These are phyloP conservation scores for Agrotis ipsilon DNA, from an alignment of 2,888 invertebrate genomes.

Conservation along the genomic window DNA sequence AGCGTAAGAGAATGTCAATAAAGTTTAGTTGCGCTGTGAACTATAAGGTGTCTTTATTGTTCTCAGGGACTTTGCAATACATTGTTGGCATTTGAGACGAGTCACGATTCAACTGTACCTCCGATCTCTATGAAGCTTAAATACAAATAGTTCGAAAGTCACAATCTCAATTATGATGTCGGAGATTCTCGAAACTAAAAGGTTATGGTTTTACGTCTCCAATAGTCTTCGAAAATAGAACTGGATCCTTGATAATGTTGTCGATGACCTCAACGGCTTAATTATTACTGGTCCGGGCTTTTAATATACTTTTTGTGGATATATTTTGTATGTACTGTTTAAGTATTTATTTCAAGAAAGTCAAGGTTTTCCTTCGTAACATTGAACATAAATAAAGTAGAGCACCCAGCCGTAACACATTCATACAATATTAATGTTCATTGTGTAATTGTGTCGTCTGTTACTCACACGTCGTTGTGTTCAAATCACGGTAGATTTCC, in stretches of 20 bases:
- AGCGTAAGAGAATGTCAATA: constrained; percentile 60
- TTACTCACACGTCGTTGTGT: constrained; percentile 51
- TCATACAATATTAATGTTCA: constrained; percentile 44
- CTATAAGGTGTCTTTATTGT: constrained; percentile 50
- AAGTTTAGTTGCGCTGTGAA: constrained; percentile 49
- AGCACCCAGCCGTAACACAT: constrained; percentile 22
- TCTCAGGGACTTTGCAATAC: constrained; percentile 49
- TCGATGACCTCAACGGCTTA: background rate
- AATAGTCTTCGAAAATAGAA: background rate
- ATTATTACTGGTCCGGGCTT: background rate
- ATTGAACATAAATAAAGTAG: constrained; percentile 35
- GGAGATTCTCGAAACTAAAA: background rate
- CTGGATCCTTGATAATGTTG: background rate
- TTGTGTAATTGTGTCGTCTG: constrained; percentile 44
- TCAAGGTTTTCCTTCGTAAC: constrained; percentile 28
- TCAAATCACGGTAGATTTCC: constrained; percentile 60
- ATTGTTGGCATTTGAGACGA: constrained; percentile 69
- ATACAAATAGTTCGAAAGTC: constrained; percentile 51
- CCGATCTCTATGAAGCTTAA: constrained; percentile 60
- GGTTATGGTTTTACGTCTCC: background rate
- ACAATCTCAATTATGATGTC: constrained; percentile 37
- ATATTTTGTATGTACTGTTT: background rate
- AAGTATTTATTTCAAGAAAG: constrained; percentile 1
- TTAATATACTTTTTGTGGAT: constrained; percentile 2
- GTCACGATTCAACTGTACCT: constrained; percentile 66